Evolutionary conservation across 2,888 invertebrate genomes (phyloP).

Genomic region (Oxycera nigricornis): DNA sequence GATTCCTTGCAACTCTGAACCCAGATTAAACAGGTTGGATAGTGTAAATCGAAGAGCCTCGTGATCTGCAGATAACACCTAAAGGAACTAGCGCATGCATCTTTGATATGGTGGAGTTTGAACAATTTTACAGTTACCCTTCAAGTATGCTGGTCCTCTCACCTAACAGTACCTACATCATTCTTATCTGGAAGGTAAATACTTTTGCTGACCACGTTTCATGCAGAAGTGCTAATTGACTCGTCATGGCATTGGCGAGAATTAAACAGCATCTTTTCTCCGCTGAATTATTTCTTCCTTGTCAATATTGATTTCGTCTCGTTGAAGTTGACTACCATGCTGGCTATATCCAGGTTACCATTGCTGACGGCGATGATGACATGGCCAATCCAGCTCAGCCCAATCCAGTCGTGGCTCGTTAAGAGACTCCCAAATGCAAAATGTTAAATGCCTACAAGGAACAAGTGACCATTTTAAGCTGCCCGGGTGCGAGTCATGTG

Average conservation of each 20-base stretch:
- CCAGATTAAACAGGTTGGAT: no score
- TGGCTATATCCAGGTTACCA: neutral
- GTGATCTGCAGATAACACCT: no score
- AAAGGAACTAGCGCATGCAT: no score
- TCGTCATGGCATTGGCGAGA: constrained; percentile 15
- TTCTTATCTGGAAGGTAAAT: neutral
- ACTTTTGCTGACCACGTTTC: neutral
- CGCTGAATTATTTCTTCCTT: constrained; percentile 26
- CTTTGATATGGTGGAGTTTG: no score
- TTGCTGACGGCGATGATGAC: neutral
- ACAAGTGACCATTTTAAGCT: constrained; percentile 24
- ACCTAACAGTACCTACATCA: no score
- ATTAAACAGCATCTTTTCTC: constrained; percentile 11
- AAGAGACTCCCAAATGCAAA: neutral
- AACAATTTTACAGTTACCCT: no score
- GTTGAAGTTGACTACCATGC: neutral
- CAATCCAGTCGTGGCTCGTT: constrained; percentile 18
- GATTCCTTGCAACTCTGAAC: no score
- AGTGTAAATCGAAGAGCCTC: no score
- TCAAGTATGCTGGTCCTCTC: no score
- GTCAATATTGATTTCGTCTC: constrained; percentile 12
- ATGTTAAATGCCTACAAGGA: constrained; percentile 21
- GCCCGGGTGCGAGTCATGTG: neutral
- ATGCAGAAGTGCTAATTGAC: constrained; percentile 11
- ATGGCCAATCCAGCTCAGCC: no score